A percentile compares a stretch with the other conserved stretches of the same genome.
phyloP scores from a whole-genome alignment of 2,797 vertebrate genomes.

The Helarctos malayanus region DNA sequence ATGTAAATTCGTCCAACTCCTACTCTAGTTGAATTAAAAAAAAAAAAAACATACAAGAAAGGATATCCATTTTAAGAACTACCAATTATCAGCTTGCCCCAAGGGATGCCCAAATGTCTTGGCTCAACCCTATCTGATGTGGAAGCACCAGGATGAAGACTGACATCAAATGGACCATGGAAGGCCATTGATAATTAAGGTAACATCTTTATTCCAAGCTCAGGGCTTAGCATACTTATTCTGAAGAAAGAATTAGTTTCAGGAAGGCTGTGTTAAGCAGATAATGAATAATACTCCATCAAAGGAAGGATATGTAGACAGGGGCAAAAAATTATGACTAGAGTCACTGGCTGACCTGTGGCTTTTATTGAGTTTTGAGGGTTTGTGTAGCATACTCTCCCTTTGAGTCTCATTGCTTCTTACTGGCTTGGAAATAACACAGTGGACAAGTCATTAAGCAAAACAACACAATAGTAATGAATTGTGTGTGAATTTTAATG shows the following conservation, averaged over 20 bases:
- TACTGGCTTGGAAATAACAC: neutral
- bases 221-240: neutral
- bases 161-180: neutral
- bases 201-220: neutral
- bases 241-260: neutral
- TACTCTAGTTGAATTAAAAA: neutral
- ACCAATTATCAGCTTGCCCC: neutral
- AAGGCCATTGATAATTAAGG: neutral
- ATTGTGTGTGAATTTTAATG: neutral
- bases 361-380: neutral
- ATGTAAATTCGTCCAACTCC: neutral
- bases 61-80: neutral
- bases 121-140: neutral
- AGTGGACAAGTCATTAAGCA: neutral
- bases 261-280: neutral
- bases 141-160: neutral
- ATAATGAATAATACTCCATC: neutral
- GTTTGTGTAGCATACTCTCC: neutral
- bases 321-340: neutral
- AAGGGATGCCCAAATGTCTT: neutral
- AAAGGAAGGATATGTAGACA: neutral
- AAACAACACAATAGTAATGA: neutral
- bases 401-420: neutral
- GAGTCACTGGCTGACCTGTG: neutral
- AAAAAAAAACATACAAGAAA: neutral